Conservation (phyloP, 2,113 vertebrate genomes). For the Callopanchax toddi region DNA sequence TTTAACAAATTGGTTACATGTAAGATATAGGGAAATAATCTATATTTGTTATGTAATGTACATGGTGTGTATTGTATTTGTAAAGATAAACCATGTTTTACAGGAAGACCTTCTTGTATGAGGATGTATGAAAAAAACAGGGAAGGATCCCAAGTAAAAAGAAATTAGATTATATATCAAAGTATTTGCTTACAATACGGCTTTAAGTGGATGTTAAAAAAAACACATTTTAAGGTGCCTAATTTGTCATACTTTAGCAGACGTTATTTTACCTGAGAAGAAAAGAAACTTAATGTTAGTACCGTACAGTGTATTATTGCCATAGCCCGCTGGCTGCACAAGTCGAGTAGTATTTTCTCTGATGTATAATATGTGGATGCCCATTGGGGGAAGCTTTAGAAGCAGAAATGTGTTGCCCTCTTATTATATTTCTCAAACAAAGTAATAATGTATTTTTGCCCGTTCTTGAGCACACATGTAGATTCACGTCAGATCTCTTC, state of each 20-base stretch:
- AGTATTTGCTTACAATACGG: conserved; percentile 77
- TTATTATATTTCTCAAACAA: conserved; percentile 63
- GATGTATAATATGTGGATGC: conserved; percentile 75
- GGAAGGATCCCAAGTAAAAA: conserved; percentile 57
- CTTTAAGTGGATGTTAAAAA: conserved; percentile 78
- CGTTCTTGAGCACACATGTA: conserved; percentile 70
- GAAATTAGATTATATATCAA: conserved; percentile 79
- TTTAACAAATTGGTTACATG: conserved; percentile 67
- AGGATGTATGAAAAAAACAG: conserved; percentile 63
- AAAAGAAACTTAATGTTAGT: conserved; percentile 72
- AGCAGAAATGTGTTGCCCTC: conserved; percentile 71
- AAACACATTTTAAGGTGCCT: conserved; percentile 80
- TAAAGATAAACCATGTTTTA: conserved; percentile 77
- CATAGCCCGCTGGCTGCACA: conserved; percentile 79
- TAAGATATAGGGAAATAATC: conserved; percentile 66
- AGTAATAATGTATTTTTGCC: conserved; percentile 63
- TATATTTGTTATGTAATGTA: conserved; percentile 82
- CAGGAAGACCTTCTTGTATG: conserved; percentile 66
- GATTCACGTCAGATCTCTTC: conserved; percentile 63
- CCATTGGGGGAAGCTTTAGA: conserved; percentile 73
- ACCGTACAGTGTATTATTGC: conserved; percentile 73
- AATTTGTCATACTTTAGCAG: conserved; percentile 76
- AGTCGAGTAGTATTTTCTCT: conserved; percentile 74
- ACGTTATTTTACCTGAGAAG: conserved; percentile 74
- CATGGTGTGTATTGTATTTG: conserved; percentile 81